These are phyloP conservation scores for Sebastes oblongus DNA, from an alignment of 2,797 vertebrate genomes.

Conservation along the genomic window DNA sequence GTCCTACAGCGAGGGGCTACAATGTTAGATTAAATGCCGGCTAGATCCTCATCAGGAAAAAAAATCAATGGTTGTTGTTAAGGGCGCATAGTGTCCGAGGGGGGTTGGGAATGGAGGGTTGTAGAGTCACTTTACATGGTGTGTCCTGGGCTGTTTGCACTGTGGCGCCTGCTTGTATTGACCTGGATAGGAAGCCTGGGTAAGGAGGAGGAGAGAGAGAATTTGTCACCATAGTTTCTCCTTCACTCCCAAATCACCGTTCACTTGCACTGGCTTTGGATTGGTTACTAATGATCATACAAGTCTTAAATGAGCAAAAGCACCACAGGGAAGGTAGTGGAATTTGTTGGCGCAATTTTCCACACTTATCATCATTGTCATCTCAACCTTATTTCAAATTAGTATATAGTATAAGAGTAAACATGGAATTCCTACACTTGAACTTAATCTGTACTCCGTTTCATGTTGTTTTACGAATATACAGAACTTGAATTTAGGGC, in stretches of 20 bases:
- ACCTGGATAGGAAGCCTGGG: slow-evolving; percentile 68
- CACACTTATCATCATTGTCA: not conserved
- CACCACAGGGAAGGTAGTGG: not conserved
- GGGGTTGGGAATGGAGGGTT: slow-evolving; percentile 43
- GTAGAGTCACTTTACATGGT: slow-evolving; percentile 88
- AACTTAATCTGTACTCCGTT: not conserved
- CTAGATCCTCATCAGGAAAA: slow-evolving; percentile 91
- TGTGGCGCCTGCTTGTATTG: slow-evolving; percentile 84
- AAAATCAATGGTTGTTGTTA: slow-evolving; percentile 96
- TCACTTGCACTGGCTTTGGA: slow-evolving; percentile 11
- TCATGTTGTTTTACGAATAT: not conserved
- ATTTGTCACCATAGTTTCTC: slow-evolving; percentile 41
- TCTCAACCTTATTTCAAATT: not conserved
- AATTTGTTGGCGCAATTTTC: not conserved
- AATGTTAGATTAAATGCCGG: slow-evolving; percentile 97
- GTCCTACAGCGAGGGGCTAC: slow-evolving; percentile 92
- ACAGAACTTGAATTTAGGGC: not conserved
- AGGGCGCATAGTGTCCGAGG: slow-evolving; percentile 64
- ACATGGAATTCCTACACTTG: not conserved
- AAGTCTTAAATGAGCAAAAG: not conserved
- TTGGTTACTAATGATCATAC: slow-evolving; percentile 7
- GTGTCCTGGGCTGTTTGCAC: slow-evolving; percentile 65
- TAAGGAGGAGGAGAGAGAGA: slow-evolving; percentile 12
- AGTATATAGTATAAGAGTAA: too few species aligned
- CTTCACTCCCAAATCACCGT: not conserved